Evolutionary conservation across 2,888 invertebrate species (phyloP).

Genomic region (Agriotes lineatus): DNA sequence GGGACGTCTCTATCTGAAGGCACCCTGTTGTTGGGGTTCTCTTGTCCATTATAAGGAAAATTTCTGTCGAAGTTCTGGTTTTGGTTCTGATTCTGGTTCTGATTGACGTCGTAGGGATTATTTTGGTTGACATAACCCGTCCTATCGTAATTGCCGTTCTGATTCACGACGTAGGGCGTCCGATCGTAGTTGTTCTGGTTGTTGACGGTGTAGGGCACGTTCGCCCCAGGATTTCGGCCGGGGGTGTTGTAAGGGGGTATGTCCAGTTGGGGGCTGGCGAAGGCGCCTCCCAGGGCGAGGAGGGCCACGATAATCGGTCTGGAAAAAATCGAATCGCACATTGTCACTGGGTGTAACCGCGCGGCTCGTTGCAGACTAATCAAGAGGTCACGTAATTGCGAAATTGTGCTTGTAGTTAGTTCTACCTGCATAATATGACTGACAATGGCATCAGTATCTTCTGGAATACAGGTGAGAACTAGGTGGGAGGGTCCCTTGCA

Average conservation of each 20-base stretch:
- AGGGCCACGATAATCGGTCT: background rate
- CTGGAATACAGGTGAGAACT: constrained; percentile 59
- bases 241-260: constrained; percentile 48
- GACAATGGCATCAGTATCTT: constrained; percentile 57
- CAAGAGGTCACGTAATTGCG: constrained; percentile 19
- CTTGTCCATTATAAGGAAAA: constrained; percentile 14
- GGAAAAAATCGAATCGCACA: constrained; percentile 5
- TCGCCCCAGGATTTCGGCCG: constrained; percentile 37
- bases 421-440: constrained; percentile 55
- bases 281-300: background rate
- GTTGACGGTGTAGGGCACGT: constrained; percentile 38
- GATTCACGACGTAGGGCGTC: background rate
- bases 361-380: constrained; percentile 7
- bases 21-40: constrained; percentile 5
- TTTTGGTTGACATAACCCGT: constrained; percentile 2
- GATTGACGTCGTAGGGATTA: constrained; percentile 16
- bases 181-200: background rate
- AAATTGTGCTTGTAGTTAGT: constrained; percentile 48
- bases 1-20: constrained; percentile 20
- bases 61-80: constrained; percentile 8
- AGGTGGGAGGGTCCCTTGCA: constrained; percentile 55
- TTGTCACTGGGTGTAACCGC: constrained; percentile 16
- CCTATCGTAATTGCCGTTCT: background rate
- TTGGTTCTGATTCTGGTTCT: constrained; percentile 10
- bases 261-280: constrained; percentile 50